Evolutionary conservation across 2,888 invertebrate species (phyloP).

Genomic region (Acleris emargana): DNA sequence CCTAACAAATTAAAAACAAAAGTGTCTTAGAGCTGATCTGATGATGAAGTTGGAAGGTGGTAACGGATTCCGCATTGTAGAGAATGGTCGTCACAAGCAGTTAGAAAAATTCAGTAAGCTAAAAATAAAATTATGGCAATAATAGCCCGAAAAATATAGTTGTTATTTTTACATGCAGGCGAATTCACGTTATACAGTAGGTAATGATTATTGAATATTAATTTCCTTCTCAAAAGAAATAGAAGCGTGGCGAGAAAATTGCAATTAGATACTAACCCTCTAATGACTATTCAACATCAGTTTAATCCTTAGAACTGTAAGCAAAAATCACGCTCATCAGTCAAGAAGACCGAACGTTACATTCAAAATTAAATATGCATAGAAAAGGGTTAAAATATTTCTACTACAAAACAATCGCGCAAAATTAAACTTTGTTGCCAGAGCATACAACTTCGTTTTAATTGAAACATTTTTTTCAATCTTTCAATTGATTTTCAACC

Average conservation of each 20-base stretch:
- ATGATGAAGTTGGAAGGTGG: no score
- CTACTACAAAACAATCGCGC: background rate
- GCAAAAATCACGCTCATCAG: conserved; percentile 56
- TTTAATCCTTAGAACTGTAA: conserved; percentile 34
- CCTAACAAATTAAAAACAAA: no score
- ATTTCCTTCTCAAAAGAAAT: background rate
- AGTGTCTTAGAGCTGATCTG: no score
- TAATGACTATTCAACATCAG: conserved; percentile 25
- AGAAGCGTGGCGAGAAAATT: conserved; percentile 8
- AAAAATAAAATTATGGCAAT: no score
- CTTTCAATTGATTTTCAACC: background rate
- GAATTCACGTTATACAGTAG: no score
- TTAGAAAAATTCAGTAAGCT: no score
- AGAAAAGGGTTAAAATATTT: conserved; percentile 45
- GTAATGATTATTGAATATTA: no score
- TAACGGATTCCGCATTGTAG: no score
- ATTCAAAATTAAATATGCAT: conserved; percentile 68
- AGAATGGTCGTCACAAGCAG: no score
- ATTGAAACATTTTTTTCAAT: background rate
- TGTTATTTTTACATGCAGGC: no score
- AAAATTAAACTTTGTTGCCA: background rate
- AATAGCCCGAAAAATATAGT: no score
- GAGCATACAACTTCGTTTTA: background rate
- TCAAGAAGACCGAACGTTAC: conserved; percentile 58
- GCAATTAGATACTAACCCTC: conserved; percentile 26